A percentile compares a stretch with the other conserved stretches of the same genome.
Evolutionary conservation across 2,888 invertebrate species (phyloP).

Genomic region (Zhengitettix transpicula): DNA sequence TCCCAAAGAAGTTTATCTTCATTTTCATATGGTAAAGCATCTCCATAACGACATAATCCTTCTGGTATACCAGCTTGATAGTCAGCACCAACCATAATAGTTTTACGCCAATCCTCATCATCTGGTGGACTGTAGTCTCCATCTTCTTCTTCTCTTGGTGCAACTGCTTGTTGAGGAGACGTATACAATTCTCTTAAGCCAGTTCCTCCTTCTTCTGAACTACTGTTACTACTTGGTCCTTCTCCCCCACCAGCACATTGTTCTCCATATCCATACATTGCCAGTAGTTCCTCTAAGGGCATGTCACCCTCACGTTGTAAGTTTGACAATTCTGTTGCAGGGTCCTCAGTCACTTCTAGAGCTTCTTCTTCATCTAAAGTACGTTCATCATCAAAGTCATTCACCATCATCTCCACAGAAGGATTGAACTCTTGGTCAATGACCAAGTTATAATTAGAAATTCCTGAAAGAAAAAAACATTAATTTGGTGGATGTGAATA

Average conservation of each 20-base stretch:
- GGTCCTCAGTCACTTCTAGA: constrained; percentile 75
- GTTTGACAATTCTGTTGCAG: constrained; percentile 74
- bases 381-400: constrained; percentile 94
- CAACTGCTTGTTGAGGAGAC: constrained; percentile 29
- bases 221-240: constrained; percentile 21
- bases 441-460: too few relatives aligned
- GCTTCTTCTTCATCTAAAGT: constrained; percentile 96
- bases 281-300: constrained; percentile 84
- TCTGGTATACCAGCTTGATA: constrained; percentile 90
- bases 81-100: constrained; percentile 88
- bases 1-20: constrained; percentile 92
- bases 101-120: constrained; percentile 74
- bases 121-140: constrained; percentile 70
- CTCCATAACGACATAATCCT: constrained; percentile 80
- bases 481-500: too few relatives aligned
- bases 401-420: constrained; percentile 88
- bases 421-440: constrained; percentile 56
- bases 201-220: constrained; percentile 28
- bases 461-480: too few relatives aligned
- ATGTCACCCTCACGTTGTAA: constrained; percentile 86
- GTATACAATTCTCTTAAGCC: constrained; percentile 38
- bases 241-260: constrained; percentile 14
- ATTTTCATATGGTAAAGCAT: constrained; percentile 86
- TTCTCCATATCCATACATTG: constrained; percentile 62
- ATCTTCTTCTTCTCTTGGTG: constrained; percentile 68